Percentiles rank a stretch among this genome's conserved stretches.
Conservation (phyloP, 2,113 vertebrate species). For the Corythornis vintsioides region DNA sequence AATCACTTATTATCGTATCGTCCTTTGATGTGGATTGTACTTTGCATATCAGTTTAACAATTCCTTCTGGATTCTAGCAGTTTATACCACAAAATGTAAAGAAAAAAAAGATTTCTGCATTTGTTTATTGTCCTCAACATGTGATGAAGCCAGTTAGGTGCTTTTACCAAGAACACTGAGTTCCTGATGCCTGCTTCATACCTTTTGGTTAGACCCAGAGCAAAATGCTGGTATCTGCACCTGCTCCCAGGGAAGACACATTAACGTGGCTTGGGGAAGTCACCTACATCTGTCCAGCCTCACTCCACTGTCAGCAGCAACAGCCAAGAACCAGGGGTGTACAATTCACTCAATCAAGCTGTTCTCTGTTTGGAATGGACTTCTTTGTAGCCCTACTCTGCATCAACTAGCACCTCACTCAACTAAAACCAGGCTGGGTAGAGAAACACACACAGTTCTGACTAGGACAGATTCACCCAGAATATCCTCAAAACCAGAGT, state of each 20-base stretch:
- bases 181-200: neutral
- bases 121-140: neutral
- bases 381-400: neutral
- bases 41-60: neutral
- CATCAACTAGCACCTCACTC: neutral
- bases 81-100: neutral
- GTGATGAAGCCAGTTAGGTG: neutral
- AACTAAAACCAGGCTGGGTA: neutral
- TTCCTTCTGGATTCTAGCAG: neutral
- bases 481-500: neutral
- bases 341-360: neutral
- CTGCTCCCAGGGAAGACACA: neutral
- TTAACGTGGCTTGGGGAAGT: neutral
- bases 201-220: neutral
- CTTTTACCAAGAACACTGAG: neutral
- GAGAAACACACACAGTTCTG: neutral
- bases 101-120: neutral
- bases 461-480: neutral
- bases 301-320: neutral
- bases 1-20: neutral
- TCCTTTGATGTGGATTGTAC: neutral
- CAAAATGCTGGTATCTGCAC: neutral
- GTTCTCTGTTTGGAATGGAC: neutral
- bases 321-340: neutral
- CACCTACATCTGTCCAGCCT: neutral